Evolutionary conservation across 2,888 invertebrate species (phyloP).

Genomic region (Fabriciana adippe): DNA sequence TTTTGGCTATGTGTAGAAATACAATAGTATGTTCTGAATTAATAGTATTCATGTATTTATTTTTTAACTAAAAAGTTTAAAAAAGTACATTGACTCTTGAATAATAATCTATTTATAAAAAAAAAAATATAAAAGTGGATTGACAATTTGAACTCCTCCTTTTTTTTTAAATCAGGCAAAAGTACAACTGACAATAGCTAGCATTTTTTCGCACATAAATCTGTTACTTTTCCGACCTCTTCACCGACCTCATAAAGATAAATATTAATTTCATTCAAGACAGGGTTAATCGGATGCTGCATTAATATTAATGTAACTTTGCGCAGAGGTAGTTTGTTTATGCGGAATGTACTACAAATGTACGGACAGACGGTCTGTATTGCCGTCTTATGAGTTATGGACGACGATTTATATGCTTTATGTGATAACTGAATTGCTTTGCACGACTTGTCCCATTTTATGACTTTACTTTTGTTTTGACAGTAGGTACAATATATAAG

Average conservation of each 20-base stretch:
- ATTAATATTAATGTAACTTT: conserved; percentile 51
- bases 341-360: conserved; percentile 24
- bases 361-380: conserved; percentile 33
- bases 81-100: too few relatives aligned
- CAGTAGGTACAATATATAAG: neutral
- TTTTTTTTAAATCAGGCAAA: too few relatives aligned
- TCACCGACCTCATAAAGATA: conserved; percentile 33
- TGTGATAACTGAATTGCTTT: conserved; percentile 32
- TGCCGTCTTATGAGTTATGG: conserved; percentile 39
- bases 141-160: too few relatives aligned
- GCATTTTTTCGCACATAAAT: too few relatives aligned
- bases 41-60: too few relatives aligned
- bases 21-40: too few relatives aligned
- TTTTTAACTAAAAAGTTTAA: too few relatives aligned
- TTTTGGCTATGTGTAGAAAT: too few relatives aligned
- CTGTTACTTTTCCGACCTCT: conserved; percentile 24
- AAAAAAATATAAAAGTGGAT: too few relatives aligned
- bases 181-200: too few relatives aligned
- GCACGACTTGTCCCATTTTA: neutral
- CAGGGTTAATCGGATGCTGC: conserved; percentile 44
- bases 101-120: too few relatives aligned
- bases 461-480: neutral
- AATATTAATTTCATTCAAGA: conserved; percentile 38
- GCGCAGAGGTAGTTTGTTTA: conserved; percentile 43
- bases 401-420: conserved; percentile 35